Evolutionary conservation across 2,113 vertebrate genomes (phyloP).

Genomic region (Pogona vitticeps): DNA sequence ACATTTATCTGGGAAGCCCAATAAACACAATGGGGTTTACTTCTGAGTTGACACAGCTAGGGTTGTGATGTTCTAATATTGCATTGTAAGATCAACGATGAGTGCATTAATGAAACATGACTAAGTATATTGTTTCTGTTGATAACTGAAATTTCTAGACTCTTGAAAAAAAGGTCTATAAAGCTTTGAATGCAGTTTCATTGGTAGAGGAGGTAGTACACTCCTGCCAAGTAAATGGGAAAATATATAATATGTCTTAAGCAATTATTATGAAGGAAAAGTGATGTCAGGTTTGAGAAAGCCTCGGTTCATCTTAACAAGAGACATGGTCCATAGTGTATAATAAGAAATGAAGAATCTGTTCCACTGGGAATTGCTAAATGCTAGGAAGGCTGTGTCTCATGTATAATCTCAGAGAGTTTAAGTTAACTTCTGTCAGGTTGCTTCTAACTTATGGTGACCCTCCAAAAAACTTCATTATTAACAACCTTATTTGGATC

Average conservation of each 20-base stretch:
- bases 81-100: too few species aligned
- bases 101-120: not conserved
- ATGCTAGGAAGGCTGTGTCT: not conserved
- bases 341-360: not conserved
- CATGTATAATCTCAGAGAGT: not conserved
- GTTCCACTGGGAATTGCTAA: not conserved
- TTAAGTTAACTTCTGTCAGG: too few species aligned
- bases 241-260: not conserved
- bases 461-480: too few species aligned
- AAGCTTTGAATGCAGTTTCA: not conserved
- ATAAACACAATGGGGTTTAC: not conserved
- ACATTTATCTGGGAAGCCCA: not conserved
- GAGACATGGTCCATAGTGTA: not conserved
- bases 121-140: not conserved
- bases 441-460: too few species aligned
- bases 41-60: not conserved
- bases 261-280: not conserved
- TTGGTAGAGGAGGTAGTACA: not conserved
- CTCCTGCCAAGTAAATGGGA: not conserved
- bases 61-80: too few species aligned
- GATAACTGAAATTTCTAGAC: not conserved
- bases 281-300: not conserved
- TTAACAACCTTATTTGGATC: too few species aligned
- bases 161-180: not conserved
- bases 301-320: not conserved